Evolutionary conservation across 2,113 vertebrate species (phyloP).

Genomic region (Ctenomys sociabilis): DNA sequence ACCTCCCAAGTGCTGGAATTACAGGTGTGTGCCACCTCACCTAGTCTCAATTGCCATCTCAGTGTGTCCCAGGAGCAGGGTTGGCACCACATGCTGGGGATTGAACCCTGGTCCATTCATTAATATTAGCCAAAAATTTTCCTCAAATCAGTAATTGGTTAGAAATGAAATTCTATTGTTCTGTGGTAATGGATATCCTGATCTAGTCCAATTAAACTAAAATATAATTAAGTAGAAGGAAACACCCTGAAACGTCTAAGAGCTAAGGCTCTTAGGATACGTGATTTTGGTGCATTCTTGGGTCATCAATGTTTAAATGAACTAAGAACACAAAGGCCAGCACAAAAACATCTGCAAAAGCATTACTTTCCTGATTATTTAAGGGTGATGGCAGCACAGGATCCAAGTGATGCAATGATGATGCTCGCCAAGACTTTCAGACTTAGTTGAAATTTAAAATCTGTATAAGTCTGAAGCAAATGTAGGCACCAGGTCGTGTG

Average conservation of each 20-base stretch:
- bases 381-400: neutral
- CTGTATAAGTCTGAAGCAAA: slow-evolving; percentile 52
- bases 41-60: too few species aligned
- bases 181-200: neutral
- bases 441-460: slow-evolving; percentile 56
- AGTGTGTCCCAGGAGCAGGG: too few species aligned
- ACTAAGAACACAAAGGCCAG: slow-evolving; percentile 1
- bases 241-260: neutral
- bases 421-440: slow-evolving; percentile 5
- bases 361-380: slow-evolving; percentile 25
- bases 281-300: neutral
- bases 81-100: too few species aligned
- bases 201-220: slow-evolving; percentile 54
- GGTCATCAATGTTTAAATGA: slow-evolving; percentile 9
- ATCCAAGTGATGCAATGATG: neutral
- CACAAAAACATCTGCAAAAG: slow-evolving; percentile 5
- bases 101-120: neutral
- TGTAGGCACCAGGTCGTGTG: slow-evolving; percentile 32
- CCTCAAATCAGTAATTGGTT: neutral
- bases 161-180: slow-evolving; percentile 27
- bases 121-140: slow-evolving; percentile 12
- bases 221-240: slow-evolving; percentile 13
- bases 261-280: neutral
- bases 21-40: too few species aligned
- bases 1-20: too few species aligned